A percentile compares a stretch with the other conserved stretches of the same genome.
Conservation (phyloP, 2,113 vertebrate species). For the Gadus chalcogrammus region DNA sequence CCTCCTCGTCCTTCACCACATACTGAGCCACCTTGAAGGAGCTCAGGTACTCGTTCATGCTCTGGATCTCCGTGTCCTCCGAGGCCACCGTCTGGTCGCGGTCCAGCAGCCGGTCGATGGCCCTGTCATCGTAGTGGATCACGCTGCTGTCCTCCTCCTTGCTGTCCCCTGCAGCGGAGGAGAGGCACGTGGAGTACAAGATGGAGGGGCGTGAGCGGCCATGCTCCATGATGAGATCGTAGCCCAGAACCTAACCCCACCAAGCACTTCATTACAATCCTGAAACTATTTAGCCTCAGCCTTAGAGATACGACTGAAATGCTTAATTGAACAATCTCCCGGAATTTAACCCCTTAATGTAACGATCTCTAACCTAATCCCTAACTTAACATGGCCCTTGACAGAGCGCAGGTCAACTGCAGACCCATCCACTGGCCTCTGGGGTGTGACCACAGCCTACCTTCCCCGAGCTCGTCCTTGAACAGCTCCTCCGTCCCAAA, state of each 20-base stretch:
- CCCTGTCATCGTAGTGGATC: constrained; percentile 96
- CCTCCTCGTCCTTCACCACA: constrained; percentile 96
- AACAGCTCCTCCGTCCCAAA: constrained; percentile 97
- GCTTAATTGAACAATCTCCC: too few relatives aligned
- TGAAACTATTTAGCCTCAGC: too few relatives aligned
- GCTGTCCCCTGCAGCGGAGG: constrained; percentile 78
- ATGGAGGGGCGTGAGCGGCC: too few relatives aligned
- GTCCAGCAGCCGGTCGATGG: constrained; percentile 89
- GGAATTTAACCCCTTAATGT: too few relatives aligned
- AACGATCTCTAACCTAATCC: too few relatives aligned
- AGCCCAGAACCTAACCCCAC: too few relatives aligned
- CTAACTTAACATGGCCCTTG: too few relatives aligned
- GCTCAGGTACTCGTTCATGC: constrained; percentile 98
- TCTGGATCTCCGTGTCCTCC: constrained; percentile 94
- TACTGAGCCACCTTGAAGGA: constrained; percentile 99
- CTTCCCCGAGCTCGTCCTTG: constrained; percentile 89
- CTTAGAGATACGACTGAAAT: too few relatives aligned
- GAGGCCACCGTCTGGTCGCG: constrained; percentile 88
- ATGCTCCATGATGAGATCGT: too few relatives aligned
- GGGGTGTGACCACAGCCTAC: constrained; percentile 49
- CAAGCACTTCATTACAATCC: too few relatives aligned
- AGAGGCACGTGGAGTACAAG: not conserved
- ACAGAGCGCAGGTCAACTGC: too few relatives aligned
- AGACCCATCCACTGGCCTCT: too few relatives aligned
- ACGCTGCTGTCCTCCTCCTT: constrained; percentile 97